These are phyloP conservation scores for Bergia puertoricense DNA, from an alignment of 92 coral and sea anemone genomes.

Conservation along the genomic window DNA sequence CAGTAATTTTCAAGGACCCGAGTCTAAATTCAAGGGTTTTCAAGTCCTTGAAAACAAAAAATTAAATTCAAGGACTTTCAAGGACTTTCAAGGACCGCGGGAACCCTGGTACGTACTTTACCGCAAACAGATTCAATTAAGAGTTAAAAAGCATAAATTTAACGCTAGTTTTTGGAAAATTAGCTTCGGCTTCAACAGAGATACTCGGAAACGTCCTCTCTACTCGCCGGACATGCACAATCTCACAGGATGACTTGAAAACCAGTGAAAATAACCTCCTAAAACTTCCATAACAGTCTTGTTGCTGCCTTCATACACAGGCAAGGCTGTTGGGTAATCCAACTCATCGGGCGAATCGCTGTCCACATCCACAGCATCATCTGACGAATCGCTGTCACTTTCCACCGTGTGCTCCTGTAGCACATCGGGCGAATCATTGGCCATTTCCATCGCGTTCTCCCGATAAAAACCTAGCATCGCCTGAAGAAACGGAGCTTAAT, in stretches of 20 bases:
- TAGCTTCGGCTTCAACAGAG: not conserved
- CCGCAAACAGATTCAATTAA: not conserved
- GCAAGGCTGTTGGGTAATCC: constrained; percentile 31
- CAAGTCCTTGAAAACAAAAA: too few species aligned
- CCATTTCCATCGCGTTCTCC: not conserved
- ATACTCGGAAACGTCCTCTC: not conserved
- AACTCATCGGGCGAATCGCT: not conserved
- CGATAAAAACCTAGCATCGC: constrained; percentile 29
- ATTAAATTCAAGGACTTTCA: too few species aligned
- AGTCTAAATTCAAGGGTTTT: too few species aligned
- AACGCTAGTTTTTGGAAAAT: not conserved
- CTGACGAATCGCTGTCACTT: too few species aligned
- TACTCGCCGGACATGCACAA: not conserved
- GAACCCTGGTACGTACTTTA: not conserved
- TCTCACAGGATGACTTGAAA: constrained; percentile 23
- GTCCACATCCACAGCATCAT: not conserved
- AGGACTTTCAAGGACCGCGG: too few species aligned
- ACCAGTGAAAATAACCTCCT: constrained; percentile 59
- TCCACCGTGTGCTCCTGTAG: too few species aligned
- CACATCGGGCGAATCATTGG: too few species aligned
- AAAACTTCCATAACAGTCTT: constrained; percentile 54
- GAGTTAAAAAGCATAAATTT: not conserved
- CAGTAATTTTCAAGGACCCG: too few species aligned
- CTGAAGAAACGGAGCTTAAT: constrained; percentile 32
- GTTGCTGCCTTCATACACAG: constrained; percentile 43